These are phyloP conservation scores for Ceryle rudis DNA, from an alignment of 2,797 vertebrate genomes.

Conservation along the genomic window DNA sequence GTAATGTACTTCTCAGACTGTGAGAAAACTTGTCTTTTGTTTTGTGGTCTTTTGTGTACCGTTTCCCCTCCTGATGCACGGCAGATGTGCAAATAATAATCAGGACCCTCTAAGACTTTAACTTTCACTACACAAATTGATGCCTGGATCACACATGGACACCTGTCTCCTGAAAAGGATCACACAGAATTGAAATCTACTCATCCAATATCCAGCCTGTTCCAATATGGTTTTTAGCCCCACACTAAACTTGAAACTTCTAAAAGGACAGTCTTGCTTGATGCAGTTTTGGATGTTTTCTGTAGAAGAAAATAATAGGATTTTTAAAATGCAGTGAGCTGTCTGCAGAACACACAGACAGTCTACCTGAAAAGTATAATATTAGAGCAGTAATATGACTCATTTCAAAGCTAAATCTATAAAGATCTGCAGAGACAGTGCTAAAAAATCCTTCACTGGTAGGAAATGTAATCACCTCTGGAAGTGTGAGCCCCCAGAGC, in stretches of 20 bases:
- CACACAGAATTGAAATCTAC: not conserved
- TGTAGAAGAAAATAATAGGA: not conserved
- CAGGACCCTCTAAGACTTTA: not conserved
- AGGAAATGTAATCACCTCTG: not conserved
- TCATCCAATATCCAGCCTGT: not conserved
- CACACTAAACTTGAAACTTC: not conserved
- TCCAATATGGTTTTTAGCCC: not conserved
- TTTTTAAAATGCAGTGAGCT: constrained; percentile 6
- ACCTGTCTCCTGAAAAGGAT: not conserved
- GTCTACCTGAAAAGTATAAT: not conserved
- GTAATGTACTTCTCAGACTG: not conserved
- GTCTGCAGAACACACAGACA: not conserved
- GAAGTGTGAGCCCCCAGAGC: not conserved
- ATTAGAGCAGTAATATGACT: not conserved
- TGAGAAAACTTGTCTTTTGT: not conserved
- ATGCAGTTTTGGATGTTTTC: not conserved
- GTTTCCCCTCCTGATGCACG: not conserved
- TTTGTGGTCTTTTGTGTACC: fast-evolving
- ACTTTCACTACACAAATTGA: not conserved
- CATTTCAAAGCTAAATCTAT: constrained; percentile 19
- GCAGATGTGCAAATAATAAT: not conserved
- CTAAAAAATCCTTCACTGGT: not conserved
- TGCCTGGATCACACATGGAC: not conserved
- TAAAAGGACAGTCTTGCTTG: not conserved
- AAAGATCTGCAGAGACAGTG: not conserved